Evolutionary conservation across 2,888 invertebrate species (phyloP), one percentile per base, ranked within the genome.

Genomic region (Ophion slaviceki): DNA sequence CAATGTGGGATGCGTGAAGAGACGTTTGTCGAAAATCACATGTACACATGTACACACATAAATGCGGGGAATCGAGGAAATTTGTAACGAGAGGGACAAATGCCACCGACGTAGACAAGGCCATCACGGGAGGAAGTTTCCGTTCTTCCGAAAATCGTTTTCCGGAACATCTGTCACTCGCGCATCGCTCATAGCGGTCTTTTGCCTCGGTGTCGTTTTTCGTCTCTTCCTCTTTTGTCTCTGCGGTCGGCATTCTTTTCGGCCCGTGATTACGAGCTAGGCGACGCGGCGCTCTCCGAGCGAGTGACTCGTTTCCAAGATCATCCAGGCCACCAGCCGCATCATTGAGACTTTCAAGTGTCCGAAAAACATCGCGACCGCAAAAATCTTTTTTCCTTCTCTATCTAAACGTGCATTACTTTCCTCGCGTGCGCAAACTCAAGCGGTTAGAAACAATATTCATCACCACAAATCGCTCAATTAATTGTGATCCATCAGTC

Each of bases 121-220:
- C 53, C 57, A 77, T 57, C 72, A 17, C 40, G 17, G 45, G 14
- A 45, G 32, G 17, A 75, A 70, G 62, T 71, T 67, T 68, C 64
- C 78, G 72, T 86, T 74, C 71, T 81, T 72, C 28, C 53, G 53
- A 40, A 80, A 83, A 83, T 83, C 80, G 80, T 80, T 83, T 86
- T 86, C 72, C 86, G 70, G 77, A 80, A 74, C 86, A 86, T 86
- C 86, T 86, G 86, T 80, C 74, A 36, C 36, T 20, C n/a, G 20
- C 74, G 47, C 76, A 59, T 47, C 10, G 5, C 40, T 40, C 40
- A 40, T 66, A 11, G 36, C 45, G 32, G 17, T 28, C 5, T 45
- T 28, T n/a, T 32, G 62, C 75, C 61, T 32, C 66, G 10, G 61
- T 72, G 53, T 62, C 24, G 47, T 80, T 76, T 70, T 72, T 36